Evolutionary conservation across 2,113 vertebrate species (phyloP).

Genomic region (Budorcas taxicolor): DNA sequence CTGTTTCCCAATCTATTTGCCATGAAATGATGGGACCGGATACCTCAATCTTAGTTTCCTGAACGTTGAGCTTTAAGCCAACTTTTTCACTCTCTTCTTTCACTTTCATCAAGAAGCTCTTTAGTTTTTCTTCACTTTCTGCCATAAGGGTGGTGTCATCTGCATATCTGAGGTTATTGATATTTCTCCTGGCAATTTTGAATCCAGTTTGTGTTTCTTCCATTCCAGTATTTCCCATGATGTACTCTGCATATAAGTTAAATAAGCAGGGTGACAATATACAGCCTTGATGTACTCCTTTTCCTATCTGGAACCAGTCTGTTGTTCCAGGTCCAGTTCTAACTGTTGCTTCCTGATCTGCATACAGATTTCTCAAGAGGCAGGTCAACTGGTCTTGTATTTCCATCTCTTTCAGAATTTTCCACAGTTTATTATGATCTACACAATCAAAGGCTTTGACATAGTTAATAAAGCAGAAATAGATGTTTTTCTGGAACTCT

Average conservation of each 20-base stretch:
- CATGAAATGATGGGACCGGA: not conserved
- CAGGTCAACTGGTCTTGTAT: not conserved
- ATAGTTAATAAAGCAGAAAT: not conserved
- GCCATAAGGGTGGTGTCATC: not conserved
- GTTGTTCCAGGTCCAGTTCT: not conserved
- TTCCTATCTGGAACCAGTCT: not conserved
- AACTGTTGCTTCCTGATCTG: not conserved
- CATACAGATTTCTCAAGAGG: not conserved
- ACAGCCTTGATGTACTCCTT: not conserved
- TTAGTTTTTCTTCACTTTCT: not conserved
- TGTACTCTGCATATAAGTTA: not conserved
- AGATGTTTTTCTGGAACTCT: not conserved
- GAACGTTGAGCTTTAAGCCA: not conserved
- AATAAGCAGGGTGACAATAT: not conserved
- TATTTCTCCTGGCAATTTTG: not conserved
- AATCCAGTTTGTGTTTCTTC: not conserved
- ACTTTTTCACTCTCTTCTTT: not conserved
- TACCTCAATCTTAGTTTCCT: not conserved
- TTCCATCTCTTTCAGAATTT: not conserved
- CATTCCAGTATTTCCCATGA: accelerated
- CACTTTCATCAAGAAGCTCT: not conserved
- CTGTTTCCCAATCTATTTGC: not conserved
- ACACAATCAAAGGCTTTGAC: not conserved
- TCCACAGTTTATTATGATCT: not conserved
- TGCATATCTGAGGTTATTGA: not conserved